Base-by-base conservation (phyloP, 2,797 vertebrate species). In the Periparus ater region DNA sequence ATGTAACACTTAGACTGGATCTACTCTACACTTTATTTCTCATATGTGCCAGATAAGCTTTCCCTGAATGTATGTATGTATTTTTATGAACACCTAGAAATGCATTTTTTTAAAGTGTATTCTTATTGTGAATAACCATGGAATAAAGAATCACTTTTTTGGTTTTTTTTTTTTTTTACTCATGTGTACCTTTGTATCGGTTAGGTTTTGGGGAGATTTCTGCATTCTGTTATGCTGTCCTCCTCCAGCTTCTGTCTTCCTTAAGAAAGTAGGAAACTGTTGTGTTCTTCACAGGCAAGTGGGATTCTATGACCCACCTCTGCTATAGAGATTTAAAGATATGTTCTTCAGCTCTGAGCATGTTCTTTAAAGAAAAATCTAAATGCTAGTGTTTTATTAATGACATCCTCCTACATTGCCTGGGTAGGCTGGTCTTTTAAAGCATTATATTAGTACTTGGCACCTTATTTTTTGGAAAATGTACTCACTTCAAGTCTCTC, bases 331-430 rank as follows among this genome's bases (percentile, higher is more conserved):
- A 76, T 74, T 83, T 85, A 77, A 71, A 80, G 87, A 75, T 16
- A 30, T 0, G 5, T 73, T 91, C 72, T 85, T 77, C 65, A 80
- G 19, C 61, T 89, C 68, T 63, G 53, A 91, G 68, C 17, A 17
- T 38, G 36, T 83, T 85, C 57, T 93, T 74, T 67, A 85, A 65
- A 93, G 93, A 79, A 89, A 85, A 89, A 65, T 71, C 54, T 40
- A 84, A 94, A 62, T 47, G 54, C 76, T 86, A 3, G 50, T 90
- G 70, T 90, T 96, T 96, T 85, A 91, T 96, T 96, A 95, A 94
- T 84, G 92, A 72, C 88, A 94, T 78, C 85, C 83, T 90, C 90
- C 92, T 75, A 88, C 93, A 61, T 93, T 81, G 47, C 86, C 73
- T 86, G 70, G 95, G 70, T 91, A 92, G 86, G 81, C 23, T 85